A percentile compares a stretch with the other conserved stretches of the same genome.
Conservation (phyloP, 2,888 invertebrate species). For the Augochlorella aurata region DNA sequence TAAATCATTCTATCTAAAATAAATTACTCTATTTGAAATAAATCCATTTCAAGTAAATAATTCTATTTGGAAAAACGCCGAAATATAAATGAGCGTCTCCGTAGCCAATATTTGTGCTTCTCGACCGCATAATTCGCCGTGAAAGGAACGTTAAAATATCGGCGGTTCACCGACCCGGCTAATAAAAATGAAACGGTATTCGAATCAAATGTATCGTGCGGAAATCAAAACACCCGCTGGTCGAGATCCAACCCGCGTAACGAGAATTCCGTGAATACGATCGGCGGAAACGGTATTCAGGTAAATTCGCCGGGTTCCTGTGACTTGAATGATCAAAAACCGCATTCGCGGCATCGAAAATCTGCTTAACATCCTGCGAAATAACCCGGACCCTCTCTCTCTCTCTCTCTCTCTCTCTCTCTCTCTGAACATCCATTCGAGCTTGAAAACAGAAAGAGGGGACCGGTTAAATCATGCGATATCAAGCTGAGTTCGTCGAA, state of each 20-base stretch:
- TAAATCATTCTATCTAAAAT: too few relatives aligned
- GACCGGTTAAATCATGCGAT: not conserved
- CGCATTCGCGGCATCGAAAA: constrained; percentile 7
- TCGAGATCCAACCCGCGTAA: not conserved
- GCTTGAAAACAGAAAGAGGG: not conserved
- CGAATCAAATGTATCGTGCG: not conserved
- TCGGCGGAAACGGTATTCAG: not conserved
- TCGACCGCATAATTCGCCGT: not conserved
- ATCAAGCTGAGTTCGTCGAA: not conserved
- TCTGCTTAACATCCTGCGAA: constrained; percentile 16
- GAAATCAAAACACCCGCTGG: not conserved
- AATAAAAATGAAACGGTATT: not conserved
- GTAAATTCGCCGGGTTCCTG: not conserved
- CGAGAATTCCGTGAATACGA: constrained; percentile 4
- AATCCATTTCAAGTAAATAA: too few relatives aligned
- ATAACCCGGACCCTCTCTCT: constrained; percentile 5
- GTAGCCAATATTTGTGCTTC: not conserved
- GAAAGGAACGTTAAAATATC: not conserved
- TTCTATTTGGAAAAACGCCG: too few relatives aligned
- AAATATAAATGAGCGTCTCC: too few relatives aligned
- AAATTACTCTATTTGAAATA: too few relatives aligned
- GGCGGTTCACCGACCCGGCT: not conserved
- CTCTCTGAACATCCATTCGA: constrained; percentile 18
- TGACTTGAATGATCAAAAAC: not conserved
- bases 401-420: too few relatives aligned